Conservation (phyloP, 2,888 invertebrate genomes). For the Gasteruption jaculator region DNA sequence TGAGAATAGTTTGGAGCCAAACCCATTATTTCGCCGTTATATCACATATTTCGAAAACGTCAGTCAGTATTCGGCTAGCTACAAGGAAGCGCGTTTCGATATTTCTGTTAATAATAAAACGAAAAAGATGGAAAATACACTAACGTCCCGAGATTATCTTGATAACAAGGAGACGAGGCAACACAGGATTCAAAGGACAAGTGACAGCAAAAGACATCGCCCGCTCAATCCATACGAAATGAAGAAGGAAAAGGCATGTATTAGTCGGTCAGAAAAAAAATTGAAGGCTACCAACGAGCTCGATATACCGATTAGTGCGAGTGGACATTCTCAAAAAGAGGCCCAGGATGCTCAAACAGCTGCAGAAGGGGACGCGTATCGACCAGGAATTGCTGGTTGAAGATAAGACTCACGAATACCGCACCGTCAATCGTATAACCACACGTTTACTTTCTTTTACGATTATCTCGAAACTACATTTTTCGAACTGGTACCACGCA, state of each 20-base stretch:
- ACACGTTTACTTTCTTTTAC: conserved; percentile 7
- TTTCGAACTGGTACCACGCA: conserved; percentile 1
- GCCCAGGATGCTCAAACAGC: conserved; percentile 10
- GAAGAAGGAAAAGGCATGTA: conserved; percentile 23
- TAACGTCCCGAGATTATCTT: conserved; percentile 4
- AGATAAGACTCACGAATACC: conserved; percentile 1
- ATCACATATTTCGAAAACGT: conserved; percentile 9
- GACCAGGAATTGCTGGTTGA: conserved; percentile 12
- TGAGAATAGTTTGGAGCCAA: too few relatives aligned
- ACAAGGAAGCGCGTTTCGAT: conserved; percentile 11
- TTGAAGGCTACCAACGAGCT: conserved; percentile 9
- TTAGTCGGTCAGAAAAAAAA: conserved; percentile 20
- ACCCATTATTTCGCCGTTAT: too few relatives aligned
- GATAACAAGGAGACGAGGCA: conserved; percentile 4
- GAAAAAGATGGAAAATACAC: too few relatives aligned
- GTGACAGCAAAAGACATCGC: conserved; percentile 6
- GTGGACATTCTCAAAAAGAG: conserved; percentile 8
- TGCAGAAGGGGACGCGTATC: conserved; percentile 5
- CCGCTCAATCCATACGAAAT: conserved; percentile 17
- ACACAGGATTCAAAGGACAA: background rate
- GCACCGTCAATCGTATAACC: background rate
- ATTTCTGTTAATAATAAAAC: conserved; percentile 9
- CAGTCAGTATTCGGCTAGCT: conserved; percentile 13
- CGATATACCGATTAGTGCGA: conserved; percentile 10
- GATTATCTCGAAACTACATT: conserved; percentile 12